phyloP scores from a whole-genome alignment of 1,140 invertebrate genomes.

The Thrips palmi region DNA sequence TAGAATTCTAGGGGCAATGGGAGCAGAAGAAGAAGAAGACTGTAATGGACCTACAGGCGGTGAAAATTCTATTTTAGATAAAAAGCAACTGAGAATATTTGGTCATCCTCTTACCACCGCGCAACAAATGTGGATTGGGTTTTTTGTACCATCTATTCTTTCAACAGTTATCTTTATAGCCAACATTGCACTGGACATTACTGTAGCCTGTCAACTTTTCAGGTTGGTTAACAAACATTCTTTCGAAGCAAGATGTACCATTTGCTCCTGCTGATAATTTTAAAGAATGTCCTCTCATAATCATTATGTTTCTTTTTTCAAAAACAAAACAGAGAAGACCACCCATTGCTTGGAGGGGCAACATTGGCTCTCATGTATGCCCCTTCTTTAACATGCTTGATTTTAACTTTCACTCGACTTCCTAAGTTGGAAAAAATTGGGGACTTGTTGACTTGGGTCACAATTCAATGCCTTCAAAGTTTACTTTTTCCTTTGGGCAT shows the following conservation, averaged over 20 bases:
- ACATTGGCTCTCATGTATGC: constrained; percentile 30
- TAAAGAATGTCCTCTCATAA: not conserved
- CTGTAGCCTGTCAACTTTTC: too few species aligned
- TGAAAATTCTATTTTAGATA: constrained; percentile 13
- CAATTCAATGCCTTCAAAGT: constrained; percentile 10
- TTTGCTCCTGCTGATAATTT: not conserved
- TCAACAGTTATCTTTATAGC: constrained; percentile 11
- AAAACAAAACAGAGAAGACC: constrained; percentile 4
- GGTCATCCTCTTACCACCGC: constrained; percentile 11
- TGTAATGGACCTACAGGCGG: too few species aligned
- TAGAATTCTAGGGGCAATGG: too few species aligned
- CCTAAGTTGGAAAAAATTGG: constrained; percentile 7
- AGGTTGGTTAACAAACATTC: too few species aligned
- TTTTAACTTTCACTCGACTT: constrained; percentile 33
- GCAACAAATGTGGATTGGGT: constrained; percentile 15
- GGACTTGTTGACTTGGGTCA: constrained; percentile 12
- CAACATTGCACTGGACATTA: constrained; percentile 11
- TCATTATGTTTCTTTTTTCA: too few species aligned
- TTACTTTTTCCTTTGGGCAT: constrained; percentile 14
- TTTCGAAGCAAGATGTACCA: not conserved
- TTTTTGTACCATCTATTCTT: constrained; percentile 12
- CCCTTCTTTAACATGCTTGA: constrained; percentile 29
- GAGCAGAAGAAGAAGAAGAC: too few species aligned
- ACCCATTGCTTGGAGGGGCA: not conserved
- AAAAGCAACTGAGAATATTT: constrained; percentile 9